Conservation (phyloP, 2,888 invertebrate genomes). For the Dysmachus trigonus region DNA sequence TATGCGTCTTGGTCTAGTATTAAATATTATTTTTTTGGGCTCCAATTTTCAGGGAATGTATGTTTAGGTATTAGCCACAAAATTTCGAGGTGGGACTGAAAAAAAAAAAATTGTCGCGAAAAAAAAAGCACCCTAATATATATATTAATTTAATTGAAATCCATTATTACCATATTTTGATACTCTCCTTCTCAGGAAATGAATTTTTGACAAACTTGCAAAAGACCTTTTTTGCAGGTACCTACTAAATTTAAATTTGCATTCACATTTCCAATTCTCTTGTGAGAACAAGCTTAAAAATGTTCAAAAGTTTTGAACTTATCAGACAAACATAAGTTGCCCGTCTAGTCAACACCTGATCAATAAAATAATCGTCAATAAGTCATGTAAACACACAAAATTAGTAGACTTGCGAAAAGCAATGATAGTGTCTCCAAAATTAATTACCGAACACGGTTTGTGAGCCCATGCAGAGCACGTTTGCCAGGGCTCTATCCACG, state of each 20-base stretch:
- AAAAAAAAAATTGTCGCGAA: too few relatives aligned
- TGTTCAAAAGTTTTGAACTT: background rate
- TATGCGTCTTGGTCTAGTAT: too few relatives aligned
- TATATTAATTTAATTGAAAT: too few relatives aligned
- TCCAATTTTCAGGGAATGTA: too few relatives aligned
- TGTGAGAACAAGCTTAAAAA: background rate
- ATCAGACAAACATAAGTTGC: constrained; percentile 4
- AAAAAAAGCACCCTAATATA: too few relatives aligned
- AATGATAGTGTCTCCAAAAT: constrained; percentile 42
- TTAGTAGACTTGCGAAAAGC: constrained; percentile 40
- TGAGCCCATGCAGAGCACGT: constrained; percentile 38
- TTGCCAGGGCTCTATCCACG: constrained; percentile 32
- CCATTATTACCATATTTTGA: too few relatives aligned
- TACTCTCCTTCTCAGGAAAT: too few relatives aligned
- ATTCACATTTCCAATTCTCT: background rate
- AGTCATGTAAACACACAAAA: constrained; percentile 40
- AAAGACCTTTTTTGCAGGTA: too few relatives aligned
- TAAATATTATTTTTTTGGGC: too few relatives aligned
- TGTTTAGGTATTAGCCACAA: too few relatives aligned
- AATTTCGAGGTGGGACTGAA: too few relatives aligned
- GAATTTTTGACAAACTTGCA: background rate
- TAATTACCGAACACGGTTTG: constrained; percentile 28
- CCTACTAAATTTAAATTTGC: too few relatives aligned
- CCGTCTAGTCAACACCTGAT: constrained; percentile 23
- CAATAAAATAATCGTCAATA: constrained; percentile 42